phyloP scores from a whole-genome alignment of 2,797 vertebrate species.

The Poecilia velifera region DNA sequence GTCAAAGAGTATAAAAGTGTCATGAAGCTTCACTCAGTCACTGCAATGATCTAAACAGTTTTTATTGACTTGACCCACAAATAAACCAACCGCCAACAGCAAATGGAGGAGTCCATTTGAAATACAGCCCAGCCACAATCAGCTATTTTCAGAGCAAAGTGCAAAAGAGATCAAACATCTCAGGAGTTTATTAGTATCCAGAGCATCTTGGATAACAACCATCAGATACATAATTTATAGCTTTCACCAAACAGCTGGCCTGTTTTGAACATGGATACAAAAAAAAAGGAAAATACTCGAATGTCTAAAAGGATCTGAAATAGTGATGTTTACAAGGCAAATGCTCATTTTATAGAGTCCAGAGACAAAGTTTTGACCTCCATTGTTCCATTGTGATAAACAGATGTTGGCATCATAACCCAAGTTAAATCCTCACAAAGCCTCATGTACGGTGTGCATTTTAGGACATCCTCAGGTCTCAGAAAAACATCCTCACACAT shows the following conservation, averaged over 20 bases:
- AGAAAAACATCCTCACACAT: no score
- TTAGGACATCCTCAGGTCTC: no score
- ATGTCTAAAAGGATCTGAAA: conserved; percentile 42
- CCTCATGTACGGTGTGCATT: neutral
- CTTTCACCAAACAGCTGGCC: conserved; percentile 71
- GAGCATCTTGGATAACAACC: conserved; percentile 71
- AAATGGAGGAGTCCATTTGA: conserved; percentile 52
- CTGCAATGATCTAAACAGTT: neutral
- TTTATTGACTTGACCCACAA: conserved; percentile 1
- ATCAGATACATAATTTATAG: conserved; percentile 75
- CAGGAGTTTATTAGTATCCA: conserved; percentile 75
- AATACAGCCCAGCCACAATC: conserved; percentile 52
- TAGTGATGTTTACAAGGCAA: conserved; percentile 42
- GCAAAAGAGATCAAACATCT: conserved; percentile 71
- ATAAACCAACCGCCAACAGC: conserved; percentile 7
- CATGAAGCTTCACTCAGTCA: neutral
- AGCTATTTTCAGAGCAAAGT: conserved; percentile 64
- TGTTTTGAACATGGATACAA: conserved; percentile 57
- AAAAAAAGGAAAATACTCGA: conserved; percentile 58
- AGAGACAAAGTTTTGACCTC: conserved; percentile 36
- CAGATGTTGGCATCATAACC: conserved; percentile 22
- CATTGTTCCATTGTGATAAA: conserved; percentile 18
- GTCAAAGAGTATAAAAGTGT: neutral
- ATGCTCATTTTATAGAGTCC: conserved; percentile 36
- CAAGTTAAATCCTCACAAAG: conserved; percentile 11